Evolutionary conservation across 2,113 vertebrate species (phyloP).

Genomic region (Ptilonorhynchus violaceus): DNA sequence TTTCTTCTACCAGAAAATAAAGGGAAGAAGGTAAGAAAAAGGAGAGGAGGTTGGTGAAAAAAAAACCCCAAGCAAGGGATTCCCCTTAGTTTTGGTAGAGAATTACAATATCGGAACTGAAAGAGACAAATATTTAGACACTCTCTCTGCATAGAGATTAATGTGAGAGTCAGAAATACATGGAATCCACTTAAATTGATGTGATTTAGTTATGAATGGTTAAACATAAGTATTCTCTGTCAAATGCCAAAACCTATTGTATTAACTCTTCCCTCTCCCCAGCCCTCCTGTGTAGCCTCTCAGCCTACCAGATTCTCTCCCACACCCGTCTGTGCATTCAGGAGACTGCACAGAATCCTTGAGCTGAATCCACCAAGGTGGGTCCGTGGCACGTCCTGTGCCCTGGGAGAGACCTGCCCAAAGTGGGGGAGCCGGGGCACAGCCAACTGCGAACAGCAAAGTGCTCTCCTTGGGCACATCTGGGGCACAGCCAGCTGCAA

Average conservation of each 20-base stretch:
- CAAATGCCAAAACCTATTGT: conserved; percentile 45
- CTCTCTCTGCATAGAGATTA: conserved; percentile 26
- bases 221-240: conserved; percentile 49
- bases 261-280: conserved; percentile 20
- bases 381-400: neutral
- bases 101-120: conserved; percentile 26
- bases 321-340: rapidly evolving
- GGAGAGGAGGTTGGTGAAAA: neutral
- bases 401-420: neutral
- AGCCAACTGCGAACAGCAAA: neutral
- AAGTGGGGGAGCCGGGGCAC: neutral
- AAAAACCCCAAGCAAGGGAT: neutral
- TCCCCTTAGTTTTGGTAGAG: conserved; percentile 11
- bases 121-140: conserved; percentile 48
- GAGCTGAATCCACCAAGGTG: rapidly evolving
- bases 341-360: neutral
- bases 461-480: neutral
- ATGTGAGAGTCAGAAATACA: conserved; percentile 29
- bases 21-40: neutral
- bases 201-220: conserved; percentile 45
- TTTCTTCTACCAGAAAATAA: conserved; percentile 13
- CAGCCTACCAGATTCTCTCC: neutral
- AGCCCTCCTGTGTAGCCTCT: neutral
- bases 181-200: conserved; percentile 47
- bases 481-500: neutral